A percentile compares a stretch with the other conserved stretches of the same genome.
Conservation (phyloP, 2,113 vertebrate genomes). For the Pachycephala philippinensis region DNA sequence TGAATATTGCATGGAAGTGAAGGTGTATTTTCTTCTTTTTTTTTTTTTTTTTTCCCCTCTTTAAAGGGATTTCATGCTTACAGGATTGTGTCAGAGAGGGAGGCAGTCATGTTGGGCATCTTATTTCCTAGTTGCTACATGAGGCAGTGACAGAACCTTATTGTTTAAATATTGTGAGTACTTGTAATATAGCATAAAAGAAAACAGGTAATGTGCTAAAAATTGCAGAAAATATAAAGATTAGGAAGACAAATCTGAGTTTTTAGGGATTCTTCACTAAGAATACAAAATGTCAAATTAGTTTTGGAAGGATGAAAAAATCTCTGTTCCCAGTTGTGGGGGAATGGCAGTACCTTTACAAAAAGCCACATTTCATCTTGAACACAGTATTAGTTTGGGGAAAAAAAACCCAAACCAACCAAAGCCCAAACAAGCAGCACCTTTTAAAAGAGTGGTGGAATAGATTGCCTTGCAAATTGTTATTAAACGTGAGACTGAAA, state of each 20-base stretch:
- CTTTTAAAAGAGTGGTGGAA: background rate
- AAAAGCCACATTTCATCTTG: background rate
- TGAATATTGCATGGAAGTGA: conserved; percentile 29
- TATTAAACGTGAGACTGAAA: background rate
- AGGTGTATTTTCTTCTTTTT: background rate
- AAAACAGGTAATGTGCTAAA: background rate
- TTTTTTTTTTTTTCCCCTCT: background rate
- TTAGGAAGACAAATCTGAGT: background rate
- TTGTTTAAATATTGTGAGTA: background rate
- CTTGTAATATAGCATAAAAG: background rate
- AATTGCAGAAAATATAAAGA: background rate
- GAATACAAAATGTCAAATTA: background rate
- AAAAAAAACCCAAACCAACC: background rate
- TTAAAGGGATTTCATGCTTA: conserved; percentile 32
- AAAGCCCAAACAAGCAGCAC: background rate
- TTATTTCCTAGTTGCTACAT: background rate
- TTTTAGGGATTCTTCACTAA: background rate
- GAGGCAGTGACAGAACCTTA: background rate
- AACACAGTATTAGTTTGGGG: background rate
- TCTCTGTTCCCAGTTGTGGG: background rate
- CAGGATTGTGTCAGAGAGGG: background rate
- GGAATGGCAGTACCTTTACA: background rate
- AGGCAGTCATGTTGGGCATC: background rate
- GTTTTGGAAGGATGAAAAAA: background rate
- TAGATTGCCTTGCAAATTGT: background rate